Base-by-base conservation (phyloP, 2,888 invertebrate genomes). In the Phyto melanocephala region DNA sequence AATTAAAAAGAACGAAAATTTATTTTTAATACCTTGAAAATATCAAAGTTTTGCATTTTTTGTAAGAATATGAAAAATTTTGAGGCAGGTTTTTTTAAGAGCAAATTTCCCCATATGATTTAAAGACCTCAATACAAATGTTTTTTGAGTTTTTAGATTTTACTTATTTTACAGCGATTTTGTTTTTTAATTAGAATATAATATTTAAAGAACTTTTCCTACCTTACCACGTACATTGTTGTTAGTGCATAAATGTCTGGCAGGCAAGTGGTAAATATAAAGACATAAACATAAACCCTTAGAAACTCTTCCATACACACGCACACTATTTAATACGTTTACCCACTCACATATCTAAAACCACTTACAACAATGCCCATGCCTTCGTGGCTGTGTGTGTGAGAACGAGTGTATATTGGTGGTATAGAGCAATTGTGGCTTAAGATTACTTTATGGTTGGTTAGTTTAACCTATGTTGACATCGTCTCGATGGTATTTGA, bases 391-490 rank as follows among this genome's bases (percentile, higher is more conserved):
- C 5, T 22, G 33, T 28, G 8, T 13, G 20, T 28, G 17, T 72
- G 47, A 15, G 1, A 62, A 17, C 15, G 50, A 63, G n/a, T 60
- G 7, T 63, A 13, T 45, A 17, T 24, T 24, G 62, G 33, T 52
- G 62, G 28, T 45, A 45, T 67, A 54, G 45, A 82, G 60, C 79
- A 82, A 67, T 79, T 82, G 75, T 67, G 82, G 79, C 79, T 79
- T 67, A 45, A 79, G 82, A 82, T 82, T 82, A 76, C 78, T 79
- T 79, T 79, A 75, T 67, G 79, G 71, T 82, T 82, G 82, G 79
- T 76, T 79, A 68, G 79, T 82, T 79, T 79, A 79, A 82, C 82
- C 75, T 56, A 79, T 79, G 82, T 82, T 82, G 82, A 82, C 82
- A 79, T 82, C 75, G 79, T 82, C 79, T 79, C 82, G 60, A 82